Evolutionary conservation across 2,888 invertebrate species (phyloP).

Genomic region (Drosophila pseudotalamancana): DNA sequence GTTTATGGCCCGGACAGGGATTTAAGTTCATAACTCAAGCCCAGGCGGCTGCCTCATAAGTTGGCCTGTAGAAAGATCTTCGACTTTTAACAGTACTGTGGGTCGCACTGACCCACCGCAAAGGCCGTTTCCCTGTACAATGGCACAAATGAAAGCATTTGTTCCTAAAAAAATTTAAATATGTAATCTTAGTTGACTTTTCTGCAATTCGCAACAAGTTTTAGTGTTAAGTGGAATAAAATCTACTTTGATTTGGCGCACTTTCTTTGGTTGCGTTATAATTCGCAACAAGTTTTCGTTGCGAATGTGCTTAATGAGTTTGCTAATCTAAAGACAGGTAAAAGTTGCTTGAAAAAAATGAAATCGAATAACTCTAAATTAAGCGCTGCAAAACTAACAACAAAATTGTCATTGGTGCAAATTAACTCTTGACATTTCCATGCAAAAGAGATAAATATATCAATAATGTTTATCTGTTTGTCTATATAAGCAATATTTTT

Average conservation of each 20-base stretch:
- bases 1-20: constrained; percentile 63
- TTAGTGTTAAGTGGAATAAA: too few relatives aligned
- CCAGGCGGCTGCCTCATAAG: constrained; percentile 55
- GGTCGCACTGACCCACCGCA: constrained; percentile 57
- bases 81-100: constrained; percentile 41
- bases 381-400: not conserved
- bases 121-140: constrained; percentile 56
- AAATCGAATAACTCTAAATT: not conserved
- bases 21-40: constrained; percentile 76
- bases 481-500: too few relatives aligned
- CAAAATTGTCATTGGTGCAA: not conserved
- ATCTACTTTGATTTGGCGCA: not conserved
- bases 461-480: too few relatives aligned
- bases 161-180: too few relatives aligned
- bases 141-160: constrained; percentile 13
- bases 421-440: not conserved
- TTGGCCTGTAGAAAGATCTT: constrained; percentile 54
- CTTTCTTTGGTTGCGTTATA: not conserved
- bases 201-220: not conserved
- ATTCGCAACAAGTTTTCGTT: not conserved
- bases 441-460: too few relatives aligned
- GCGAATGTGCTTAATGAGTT: too few relatives aligned
- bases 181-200: not conserved
- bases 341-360: too few relatives aligned
- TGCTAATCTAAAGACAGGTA: too few relatives aligned